phyloP scores from a whole-genome alignment of 2,888 invertebrate species.

The Heliothis peltigera region DNA sequence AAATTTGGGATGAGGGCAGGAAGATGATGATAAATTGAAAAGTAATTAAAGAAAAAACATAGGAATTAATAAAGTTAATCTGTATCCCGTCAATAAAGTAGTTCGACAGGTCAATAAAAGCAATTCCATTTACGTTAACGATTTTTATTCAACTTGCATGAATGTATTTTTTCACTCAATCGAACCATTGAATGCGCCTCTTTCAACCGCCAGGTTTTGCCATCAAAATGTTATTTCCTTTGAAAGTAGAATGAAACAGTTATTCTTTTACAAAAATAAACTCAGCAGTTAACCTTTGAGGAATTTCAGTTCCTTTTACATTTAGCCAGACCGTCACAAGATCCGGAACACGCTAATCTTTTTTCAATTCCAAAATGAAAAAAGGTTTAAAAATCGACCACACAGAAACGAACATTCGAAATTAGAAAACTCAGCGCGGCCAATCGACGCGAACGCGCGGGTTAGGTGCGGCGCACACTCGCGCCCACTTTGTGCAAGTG shows the following conservation, averaged over 20 bases:
- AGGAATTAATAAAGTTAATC: constrained; percentile 1
- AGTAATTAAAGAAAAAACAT: too few species aligned
- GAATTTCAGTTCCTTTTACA: constrained; percentile 20
- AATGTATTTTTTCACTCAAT: constrained; percentile 18
- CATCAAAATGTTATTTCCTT: constrained; percentile 35
- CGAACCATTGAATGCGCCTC: constrained; percentile 9
- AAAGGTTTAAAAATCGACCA: constrained; percentile 42
- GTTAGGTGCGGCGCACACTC: constrained; percentile 73
- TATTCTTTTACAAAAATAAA: constrained; percentile 35
- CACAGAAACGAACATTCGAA: constrained; percentile 61
- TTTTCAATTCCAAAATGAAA: constrained; percentile 61
- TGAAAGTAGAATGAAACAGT: constrained; percentile 24
- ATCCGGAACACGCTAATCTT: constrained; percentile 53
- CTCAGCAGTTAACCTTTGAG: constrained; percentile 23
- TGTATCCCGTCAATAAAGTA: background rate
- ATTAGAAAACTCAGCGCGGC: constrained; percentile 66
- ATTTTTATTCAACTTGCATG: background rate
- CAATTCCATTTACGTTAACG: background rate
- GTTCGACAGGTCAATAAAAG: constrained; percentile 2
- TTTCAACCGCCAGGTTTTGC: constrained; percentile 3
- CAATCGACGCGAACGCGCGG: constrained; percentile 65
- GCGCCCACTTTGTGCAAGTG: constrained; percentile 79
- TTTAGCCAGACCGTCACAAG: constrained; percentile 45
- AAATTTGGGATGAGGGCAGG: too few species aligned
- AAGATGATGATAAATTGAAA: too few species aligned